Evolutionary conservation across 37 sponge, comb jelly and placozoan species (phyloP), one percentile per base, ranked within the genome.

Genomic region (Eunapius fragilis): DNA sequence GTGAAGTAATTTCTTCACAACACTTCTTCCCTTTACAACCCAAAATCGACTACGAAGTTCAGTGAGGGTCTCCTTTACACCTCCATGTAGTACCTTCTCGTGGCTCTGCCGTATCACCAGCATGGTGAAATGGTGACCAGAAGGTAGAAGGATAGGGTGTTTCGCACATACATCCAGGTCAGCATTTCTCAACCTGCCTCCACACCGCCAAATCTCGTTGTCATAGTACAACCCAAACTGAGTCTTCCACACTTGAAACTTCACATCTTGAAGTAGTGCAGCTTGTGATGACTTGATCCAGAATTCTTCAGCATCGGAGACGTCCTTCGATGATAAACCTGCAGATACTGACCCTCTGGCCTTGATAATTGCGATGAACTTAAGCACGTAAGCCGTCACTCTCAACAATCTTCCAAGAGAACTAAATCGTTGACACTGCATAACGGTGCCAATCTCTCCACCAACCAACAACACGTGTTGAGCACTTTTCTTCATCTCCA

Each of bases 121-220:
- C 28, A 37, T 35, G 3, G 88, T 87, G 30, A 87, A 33, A 34
- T 30, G 84, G 67, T 88, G 89, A 19, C 70, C 22, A 22, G 11
- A 35, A 37, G 45, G 70, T 26, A 88, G 77, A 14, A 88, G 69
- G 0, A 81, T 49, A 3, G 88, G 88, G 30, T 87, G 87, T 28
- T 80, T 72, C 6, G 71, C n/a, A n/a, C 38, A 30, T 45, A 0
- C 4, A 9, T 0, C 2, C 58, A 83, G 28, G 31, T 73, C 35
- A 24, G 79, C 79, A 77, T 85, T 68, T 0, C 2, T 2, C 19
- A 85, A 31, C 31, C 86, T 67, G 37, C 86, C 86, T 3, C 79
- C 79, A 85, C 86, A 31, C 79, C 22, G 79, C 71, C 38, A 3
- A 78, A 11, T 17, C 86, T 41, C 2, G 23, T 74, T 70, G 34